Evolutionary conservation across 1,140 invertebrate species (phyloP), one percentile per base, ranked within the genome.

Genomic region (Pentalonia nigronervosa): DNA sequence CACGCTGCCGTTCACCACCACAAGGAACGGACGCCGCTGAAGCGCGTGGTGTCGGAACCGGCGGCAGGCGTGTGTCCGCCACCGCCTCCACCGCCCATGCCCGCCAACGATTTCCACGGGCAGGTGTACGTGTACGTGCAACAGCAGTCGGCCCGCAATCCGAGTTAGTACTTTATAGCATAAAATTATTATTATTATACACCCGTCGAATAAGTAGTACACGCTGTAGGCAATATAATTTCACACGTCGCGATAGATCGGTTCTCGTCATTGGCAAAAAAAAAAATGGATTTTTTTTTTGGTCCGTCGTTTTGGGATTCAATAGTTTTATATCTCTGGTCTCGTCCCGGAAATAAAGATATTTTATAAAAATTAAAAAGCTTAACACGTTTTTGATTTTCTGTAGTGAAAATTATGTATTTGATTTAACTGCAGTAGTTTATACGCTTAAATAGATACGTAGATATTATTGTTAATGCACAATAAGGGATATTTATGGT

Each of bases 1-100:
- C 94, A 94, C 45, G 91, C 94, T 48, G 94, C 90, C 41, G 94
- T 94, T 84, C 94, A 93, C 89, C 95, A 95, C 25, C 94, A 94
- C 45, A 93, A 94, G 67, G 94, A 93, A 60, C 94, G 94, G 60
- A 93, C 89, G 60, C 94, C 95, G 41, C 94, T 96, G 83, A 96
- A 96, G 94, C 95, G 96, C 47, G 96, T 96, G 84, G 95, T 95
- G n/a, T 96, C 96, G 7, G 96, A 95, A 45, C 96, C 96, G 17
- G 95, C 95, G n/a, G 60, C 89, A 8, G 94, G 94, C 56, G 94
- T 94, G 23, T 94, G 94, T 47, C 95, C 94, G 94, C 95, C 88
- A 93, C 96, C 94, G 93, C 96, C 94, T 93, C 96, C 94, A 14
- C 93, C 94, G 88, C 94, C n/a, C 81, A 48, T 47, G 93, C 93